Evolutionary conservation across 2,888 invertebrate species (phyloP).

Genomic region (Chironomus tentans): DNA sequence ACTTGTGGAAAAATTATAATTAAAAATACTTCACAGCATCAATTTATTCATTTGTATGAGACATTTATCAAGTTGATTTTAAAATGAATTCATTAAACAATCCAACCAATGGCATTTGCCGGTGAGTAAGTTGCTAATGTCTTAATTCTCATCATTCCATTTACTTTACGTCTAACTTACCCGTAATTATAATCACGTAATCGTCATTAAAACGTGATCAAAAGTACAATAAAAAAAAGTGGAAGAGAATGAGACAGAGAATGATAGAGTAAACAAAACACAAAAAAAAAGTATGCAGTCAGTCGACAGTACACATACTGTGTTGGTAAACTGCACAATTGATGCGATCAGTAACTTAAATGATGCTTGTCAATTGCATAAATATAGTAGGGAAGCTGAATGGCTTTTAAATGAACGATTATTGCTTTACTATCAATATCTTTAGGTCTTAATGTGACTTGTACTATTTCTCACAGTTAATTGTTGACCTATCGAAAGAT

Average conservation of each 20-base stretch:
- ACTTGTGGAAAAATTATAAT: too few species aligned
- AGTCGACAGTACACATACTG: too few species aligned
- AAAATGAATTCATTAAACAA: neutral
- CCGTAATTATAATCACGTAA: slow-evolving; percentile 24
- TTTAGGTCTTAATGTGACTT: neutral
- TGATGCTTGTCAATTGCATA: neutral
- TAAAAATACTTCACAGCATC: too few species aligned
- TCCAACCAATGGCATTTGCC: neutral
- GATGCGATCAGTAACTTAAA: neutral
- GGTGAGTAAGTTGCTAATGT: neutral
- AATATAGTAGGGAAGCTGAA: neutral
- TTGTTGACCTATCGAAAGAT: neutral
- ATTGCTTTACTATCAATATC: neutral
- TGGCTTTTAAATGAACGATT: neutral
- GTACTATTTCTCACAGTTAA: neutral
- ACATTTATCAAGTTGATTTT: neutral
- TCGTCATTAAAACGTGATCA: slow-evolving; percentile 20
- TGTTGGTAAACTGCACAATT: too few species aligned
- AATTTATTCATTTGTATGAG: too few species aligned
- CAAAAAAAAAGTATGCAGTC: neutral
- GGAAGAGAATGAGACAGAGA: neutral
- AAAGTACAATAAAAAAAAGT: neutral
- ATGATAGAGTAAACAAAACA: neutral
- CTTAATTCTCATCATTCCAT: slow-evolving; percentile 2
- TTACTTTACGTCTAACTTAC: neutral